Base-by-base conservation (phyloP, 2,797 vertebrate species). In the Macrochelys suwanniensis region DNA sequence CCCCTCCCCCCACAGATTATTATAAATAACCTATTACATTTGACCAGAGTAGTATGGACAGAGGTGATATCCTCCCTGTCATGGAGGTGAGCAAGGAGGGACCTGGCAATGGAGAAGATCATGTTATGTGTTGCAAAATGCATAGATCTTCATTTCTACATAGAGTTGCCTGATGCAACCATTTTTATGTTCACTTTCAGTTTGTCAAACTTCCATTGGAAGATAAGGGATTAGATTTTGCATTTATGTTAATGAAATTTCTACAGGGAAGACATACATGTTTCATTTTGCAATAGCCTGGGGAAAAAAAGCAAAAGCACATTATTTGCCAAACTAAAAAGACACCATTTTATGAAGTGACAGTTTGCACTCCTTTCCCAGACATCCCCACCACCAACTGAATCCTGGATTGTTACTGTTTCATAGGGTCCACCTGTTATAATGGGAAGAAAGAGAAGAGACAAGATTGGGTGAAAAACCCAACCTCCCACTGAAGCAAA, bases 281-380 rank as follows among this genome's bases (percentile, higher is more conserved):
- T 94, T 97, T 96, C 95, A 79, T 83, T 97, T 94, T 92, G 78
- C 86, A 96, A 61, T 13, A 85, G 37, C 90, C 84, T 94, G 81
- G 47, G 80, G 89, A 47, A 84, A 57, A 57, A 95, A 95, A 25
- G 53, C 2, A 91, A 53, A 85, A 86, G 11, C 1, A 42, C 12
- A 28, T 57, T 91, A 84, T 85, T 26, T 92, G 84, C 89, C 87
- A 95, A 92, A 82, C 59, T 94, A 61, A 85, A 84, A 57, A 57
- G 21, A 84, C 23, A 21, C 77, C 21, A 57, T 56, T 12, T 50
- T 83, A 37, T n/a, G 54, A 96, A 92, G 61, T 92, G 31, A 91
- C 89, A 76, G 50, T 54, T 12, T n/a, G 21, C 80, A 77, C 83
- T 92, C 47, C 31, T 42, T 42, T 77, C 74, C 11, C 31, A 25